Evolutionary conservation across 30 jellyfish, hydroid and myxozoan species (phyloP).

Genomic region (Aurelia aurita): DNA sequence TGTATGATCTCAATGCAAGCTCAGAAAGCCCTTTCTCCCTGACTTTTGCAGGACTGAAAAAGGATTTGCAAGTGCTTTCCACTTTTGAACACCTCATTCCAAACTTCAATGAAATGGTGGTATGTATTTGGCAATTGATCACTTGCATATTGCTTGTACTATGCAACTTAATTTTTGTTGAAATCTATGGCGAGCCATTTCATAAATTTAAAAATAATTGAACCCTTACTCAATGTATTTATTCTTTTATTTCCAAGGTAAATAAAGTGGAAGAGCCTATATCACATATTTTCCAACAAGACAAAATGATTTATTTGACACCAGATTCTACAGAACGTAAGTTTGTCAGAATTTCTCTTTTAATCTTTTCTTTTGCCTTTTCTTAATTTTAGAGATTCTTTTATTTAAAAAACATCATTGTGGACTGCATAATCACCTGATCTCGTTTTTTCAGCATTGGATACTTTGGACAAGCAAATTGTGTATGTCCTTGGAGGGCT

Average conservation of each 20-base stretch:
- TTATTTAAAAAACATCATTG: too few species aligned
- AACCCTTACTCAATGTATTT: too few species aligned
- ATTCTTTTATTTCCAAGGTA: not conserved
- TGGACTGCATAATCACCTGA: too few species aligned
- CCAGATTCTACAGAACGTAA: constrained; percentile 12
- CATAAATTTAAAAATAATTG: too few species aligned
- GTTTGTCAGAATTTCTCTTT: not conserved
- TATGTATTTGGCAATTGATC: not conserved
- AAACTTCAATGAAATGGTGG: constrained; percentile 22
- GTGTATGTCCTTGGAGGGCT: constrained; percentile 58
- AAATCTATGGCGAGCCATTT: too few species aligned
- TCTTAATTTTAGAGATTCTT: not conserved
- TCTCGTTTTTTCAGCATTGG: constrained; percentile 7
- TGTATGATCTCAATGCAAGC: constrained; percentile 38
- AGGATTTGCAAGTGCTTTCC: not conserved
- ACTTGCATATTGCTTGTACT: too few species aligned
- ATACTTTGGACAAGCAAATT: not conserved
- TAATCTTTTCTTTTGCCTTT: not conserved
- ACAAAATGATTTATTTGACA: not conserved
- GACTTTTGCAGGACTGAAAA: constrained; percentile 27
- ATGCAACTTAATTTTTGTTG: too few species aligned
- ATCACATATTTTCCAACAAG: not conserved
- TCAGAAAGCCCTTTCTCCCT: constrained; percentile 24
- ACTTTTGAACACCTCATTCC: not conserved
- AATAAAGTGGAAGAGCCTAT: not conserved